A percentile compares a stretch with the other conserved stretches of the same genome.
Evolutionary conservation across 2,113 vertebrate species (phyloP).

Genomic region (Apteryx mantelli): DNA sequence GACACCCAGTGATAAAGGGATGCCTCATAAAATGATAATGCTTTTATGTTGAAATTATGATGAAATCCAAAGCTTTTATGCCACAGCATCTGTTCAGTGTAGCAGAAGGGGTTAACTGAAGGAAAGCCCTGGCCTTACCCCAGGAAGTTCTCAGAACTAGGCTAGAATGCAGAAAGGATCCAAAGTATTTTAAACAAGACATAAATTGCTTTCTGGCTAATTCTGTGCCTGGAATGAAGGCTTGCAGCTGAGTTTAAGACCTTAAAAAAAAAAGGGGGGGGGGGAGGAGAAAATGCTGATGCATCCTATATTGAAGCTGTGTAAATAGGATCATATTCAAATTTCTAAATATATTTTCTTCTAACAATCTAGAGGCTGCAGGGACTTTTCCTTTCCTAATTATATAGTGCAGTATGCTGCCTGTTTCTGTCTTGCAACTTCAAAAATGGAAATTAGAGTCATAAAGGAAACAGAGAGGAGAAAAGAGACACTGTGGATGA

Average conservation of each 20-base stretch:
- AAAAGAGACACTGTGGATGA: not conserved
- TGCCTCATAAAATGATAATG: not conserved
- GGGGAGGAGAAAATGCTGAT: not conserved
- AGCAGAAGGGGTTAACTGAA: not conserved
- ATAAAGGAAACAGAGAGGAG: not conserved
- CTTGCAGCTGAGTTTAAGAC: not conserved
- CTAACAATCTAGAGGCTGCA: conserved; percentile 10
- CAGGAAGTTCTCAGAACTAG: not conserved
- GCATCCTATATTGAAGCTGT: not conserved
- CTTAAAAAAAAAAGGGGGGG: not conserved
- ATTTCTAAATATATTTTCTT: conserved; percentile 51
- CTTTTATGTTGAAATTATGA: not conserved
- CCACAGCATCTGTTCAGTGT: not conserved
- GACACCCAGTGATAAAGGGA: not conserved
- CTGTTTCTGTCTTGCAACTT: conserved; percentile 44
- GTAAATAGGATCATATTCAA: conserved; percentile 24
- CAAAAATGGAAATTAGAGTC: conserved; percentile 13
- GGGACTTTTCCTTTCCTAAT: conserved; percentile 58
- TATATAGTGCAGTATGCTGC: not conserved
- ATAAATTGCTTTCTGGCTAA: not conserved
- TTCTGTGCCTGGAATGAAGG: not conserved
- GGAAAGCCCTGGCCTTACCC: not conserved
- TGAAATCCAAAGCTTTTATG: not conserved
- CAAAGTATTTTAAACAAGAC: conserved; percentile 18
- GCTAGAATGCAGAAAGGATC: not conserved